phyloP scores from a whole-genome alignment of 2,113 vertebrate species.

The Tenrec ecaudatus region DNA sequence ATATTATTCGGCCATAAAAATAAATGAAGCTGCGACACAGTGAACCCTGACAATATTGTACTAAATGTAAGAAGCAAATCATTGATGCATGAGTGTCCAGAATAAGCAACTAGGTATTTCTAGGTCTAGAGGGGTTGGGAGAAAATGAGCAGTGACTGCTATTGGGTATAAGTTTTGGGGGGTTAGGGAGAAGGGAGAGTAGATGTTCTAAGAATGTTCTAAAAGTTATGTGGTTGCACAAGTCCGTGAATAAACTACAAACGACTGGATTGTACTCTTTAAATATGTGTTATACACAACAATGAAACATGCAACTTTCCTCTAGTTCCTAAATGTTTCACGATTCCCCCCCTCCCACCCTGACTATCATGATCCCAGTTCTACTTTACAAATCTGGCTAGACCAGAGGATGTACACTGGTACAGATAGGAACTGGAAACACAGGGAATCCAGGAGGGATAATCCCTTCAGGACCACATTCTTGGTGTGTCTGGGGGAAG shows the following conservation, averaged over 20 bases:
- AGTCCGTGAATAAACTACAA: background rate
- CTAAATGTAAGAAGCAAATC: background rate
- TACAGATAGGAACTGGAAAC: too few species aligned
- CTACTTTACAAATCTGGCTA: too few species aligned
- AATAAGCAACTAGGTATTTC: background rate
- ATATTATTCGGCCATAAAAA: background rate
- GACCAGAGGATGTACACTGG: too few species aligned
- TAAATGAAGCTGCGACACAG: background rate
- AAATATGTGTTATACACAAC: background rate
- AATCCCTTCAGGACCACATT: background rate
- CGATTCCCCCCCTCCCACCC: too few species aligned
- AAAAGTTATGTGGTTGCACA: background rate
- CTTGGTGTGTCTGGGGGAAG: background rate
- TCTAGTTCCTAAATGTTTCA: too few species aligned
- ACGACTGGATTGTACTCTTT: background rate
- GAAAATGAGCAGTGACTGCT: background rate
- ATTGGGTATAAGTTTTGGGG: background rate
- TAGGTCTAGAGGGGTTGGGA: background rate
- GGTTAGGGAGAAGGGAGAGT: too few species aligned
- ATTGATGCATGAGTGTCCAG: background rate
- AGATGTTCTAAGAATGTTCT: background rate
- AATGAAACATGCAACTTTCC: too few species aligned
- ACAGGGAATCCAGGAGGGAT: too few species aligned
- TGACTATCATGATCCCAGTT: too few species aligned
- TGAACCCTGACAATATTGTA: slow-evolving; percentile 19